Evolutionary conservation across 2,888 invertebrate genomes (phyloP), one percentile per base, ranked within the genome.

Genomic region (Cotesia congregata): DNA sequence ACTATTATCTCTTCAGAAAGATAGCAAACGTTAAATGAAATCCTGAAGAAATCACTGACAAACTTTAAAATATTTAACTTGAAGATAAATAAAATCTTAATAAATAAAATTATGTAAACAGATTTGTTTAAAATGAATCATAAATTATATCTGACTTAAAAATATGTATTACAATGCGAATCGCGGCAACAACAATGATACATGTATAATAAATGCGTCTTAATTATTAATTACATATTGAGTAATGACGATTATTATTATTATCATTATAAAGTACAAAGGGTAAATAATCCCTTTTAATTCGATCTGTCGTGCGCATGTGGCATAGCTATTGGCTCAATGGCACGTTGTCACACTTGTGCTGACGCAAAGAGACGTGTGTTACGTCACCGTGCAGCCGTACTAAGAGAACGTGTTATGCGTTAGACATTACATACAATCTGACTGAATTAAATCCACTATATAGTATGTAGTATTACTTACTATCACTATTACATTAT

Each of bases 351-450:
- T 62, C 72, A 30, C 50, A 39, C 39, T 64, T 71, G 75, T 69
- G 70, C 80, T 87, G 88, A 88, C 87, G 88, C 86, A 87, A 86
- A 86, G 12, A 85, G 83, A 83, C 82, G 78, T 71, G 80, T 79
- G 84, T 88, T 88, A 88, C 88, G 88, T 88, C 88, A 88, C 17
- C 20, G 41, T 59, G 38, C 4, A 50, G 73, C 86, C 84, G 81
- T 82, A 81, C 83, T 80, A 83, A 83, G 80, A 80, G 82, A 79
- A 76, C 79, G 40, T 73, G 82, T 76, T 75, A 74, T 78, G 81
- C 79, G 81, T 76, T 67, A 74, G 79, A 81, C 82, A 81, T 81
- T 80, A 68, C 38, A 59, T 9, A 62, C 62, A 61, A 38, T 50
- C 50, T 12, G 12, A 12, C 12, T 50, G 7, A 12, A 50, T 50